Percentiles rank a stretch among this genome's conserved stretches.
Conservation (phyloP, 1,140 invertebrate species). For the Copidosoma floridanum region DNA sequence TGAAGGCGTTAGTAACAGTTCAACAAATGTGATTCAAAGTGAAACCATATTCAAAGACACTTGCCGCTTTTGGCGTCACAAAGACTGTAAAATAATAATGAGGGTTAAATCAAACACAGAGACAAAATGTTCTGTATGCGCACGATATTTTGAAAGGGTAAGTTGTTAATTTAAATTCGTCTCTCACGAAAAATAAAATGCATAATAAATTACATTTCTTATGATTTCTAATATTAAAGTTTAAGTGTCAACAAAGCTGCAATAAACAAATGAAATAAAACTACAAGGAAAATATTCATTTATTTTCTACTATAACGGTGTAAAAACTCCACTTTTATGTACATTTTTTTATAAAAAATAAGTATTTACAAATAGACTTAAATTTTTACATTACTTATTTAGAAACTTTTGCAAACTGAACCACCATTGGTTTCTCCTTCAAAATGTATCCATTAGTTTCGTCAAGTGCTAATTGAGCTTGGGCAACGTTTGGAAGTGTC, state of each 20-base stretch:
- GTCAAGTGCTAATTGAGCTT: slow-evolving; percentile 72
- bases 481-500: slow-evolving; percentile 70
- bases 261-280: too few relatives aligned
- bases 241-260: too few relatives aligned
- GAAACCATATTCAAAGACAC: slow-evolving; percentile 17
- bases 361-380: slow-evolving; percentile 7
- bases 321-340: too few relatives aligned
- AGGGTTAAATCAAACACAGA: slow-evolving; percentile 16
- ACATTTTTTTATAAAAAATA: not conserved
- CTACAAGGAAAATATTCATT: too few relatives aligned
- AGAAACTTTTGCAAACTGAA: slow-evolving; percentile 77
- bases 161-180: not conserved
- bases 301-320: too few relatives aligned
- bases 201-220: too few relatives aligned
- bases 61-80: slow-evolving; percentile 20
- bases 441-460: slow-evolving; percentile 89
- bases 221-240: too few relatives aligned
- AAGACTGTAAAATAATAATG: slow-evolving; percentile 23
- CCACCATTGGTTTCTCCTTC: slow-evolving; percentile 86
- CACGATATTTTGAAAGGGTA: too few relatives aligned
- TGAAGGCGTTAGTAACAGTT: slow-evolving; percentile 10
- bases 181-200: not conserved
- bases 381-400: slow-evolving; percentile 36
- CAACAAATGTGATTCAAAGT: slow-evolving; percentile 12
- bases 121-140: slow-evolving; percentile 7